phyloP scores from a whole-genome alignment of 1,140 invertebrate genomes.

The Nebria ingens region DNA sequence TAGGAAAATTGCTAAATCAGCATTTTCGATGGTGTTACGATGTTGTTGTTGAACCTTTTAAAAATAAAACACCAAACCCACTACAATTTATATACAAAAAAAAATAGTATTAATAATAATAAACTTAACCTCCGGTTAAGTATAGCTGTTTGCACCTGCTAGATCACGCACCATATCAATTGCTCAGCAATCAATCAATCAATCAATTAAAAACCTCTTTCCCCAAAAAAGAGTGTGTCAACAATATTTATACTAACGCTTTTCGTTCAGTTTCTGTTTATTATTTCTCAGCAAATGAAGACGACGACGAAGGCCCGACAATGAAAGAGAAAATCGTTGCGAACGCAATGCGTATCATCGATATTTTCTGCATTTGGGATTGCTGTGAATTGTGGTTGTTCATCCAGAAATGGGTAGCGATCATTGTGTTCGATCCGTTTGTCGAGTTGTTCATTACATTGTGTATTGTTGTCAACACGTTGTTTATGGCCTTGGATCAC shows the following conservation, averaged over 20 bases:
- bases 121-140: slow-evolving; percentile 31
- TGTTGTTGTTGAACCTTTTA: slow-evolving; percentile 2
- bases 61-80: too few species aligned
- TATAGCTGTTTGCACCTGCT: slow-evolving; percentile 24
- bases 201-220: slow-evolving; percentile 46
- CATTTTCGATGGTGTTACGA: slow-evolving; percentile 28
- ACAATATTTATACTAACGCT: slow-evolving; percentile 51
- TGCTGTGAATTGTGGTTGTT: slow-evolving; percentile 86
- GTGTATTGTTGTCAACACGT: slow-evolving; percentile 95
- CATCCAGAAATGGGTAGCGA: slow-evolving; percentile 79
- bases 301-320: slow-evolving; percentile 79
- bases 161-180: background rate
- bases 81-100: too few species aligned
- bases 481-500: slow-evolving; percentile 97
- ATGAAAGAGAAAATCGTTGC: slow-evolving; percentile 75
- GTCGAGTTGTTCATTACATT: slow-evolving; percentile 96
- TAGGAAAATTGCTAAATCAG: too few species aligned
- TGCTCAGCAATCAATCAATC: slow-evolving; percentile 21
- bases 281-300: slow-evolving; percentile 76
- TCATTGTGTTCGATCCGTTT: slow-evolving; percentile 95
- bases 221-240: slow-evolving; percentile 54
- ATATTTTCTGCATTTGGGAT: slow-evolving; percentile 95
- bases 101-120: background rate
- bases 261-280: slow-evolving; percentile 81
- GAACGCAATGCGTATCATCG: slow-evolving; percentile 65